Base-by-base conservation (phyloP, 2,113 vertebrate genomes). In the Willisornis vidua region DNA sequence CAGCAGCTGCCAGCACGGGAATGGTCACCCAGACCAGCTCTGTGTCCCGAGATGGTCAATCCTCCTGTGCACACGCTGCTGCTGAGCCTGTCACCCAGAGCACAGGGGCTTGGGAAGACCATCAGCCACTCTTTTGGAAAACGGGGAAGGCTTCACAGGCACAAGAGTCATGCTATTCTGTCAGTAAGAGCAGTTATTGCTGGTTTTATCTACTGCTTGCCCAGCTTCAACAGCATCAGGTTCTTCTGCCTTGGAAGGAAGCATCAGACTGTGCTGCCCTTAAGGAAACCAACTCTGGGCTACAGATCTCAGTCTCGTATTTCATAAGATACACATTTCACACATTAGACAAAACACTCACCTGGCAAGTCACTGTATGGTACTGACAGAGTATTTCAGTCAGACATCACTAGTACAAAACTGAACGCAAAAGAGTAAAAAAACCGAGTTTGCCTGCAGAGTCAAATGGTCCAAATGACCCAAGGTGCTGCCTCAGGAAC, bases 31-130 rank as follows among this genome's bases (percentile, higher is more conserved):
- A 22, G 61, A 45, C 12, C 25, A 33, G 1, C 18, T 58, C 71
- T 12, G 2, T 20, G 9, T 58, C 12, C 55, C 0, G 1, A 43
- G 70, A 0, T 37, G 43, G 85, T 28, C 54, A 22, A 9, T 31
- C 24, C 25, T 13, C 49, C 63, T 13, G 37, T 0, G 1, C 1
- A 4, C 14, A 46, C 3, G 0, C 49, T 25, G 73, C 71, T 45
- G 52, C n/a, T 0, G 3, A 67, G 67, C 70, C 73, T n/a, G 75
- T 15, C 74, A 52, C 49, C 46, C 8, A 2, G 10, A 49, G 55
- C 63, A 18, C 0, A 0, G 12, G 19, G 14, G 46, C 73, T 71
- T 5, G 0, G 26, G 19, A 62, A 49, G 25, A 28, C 51, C 76
- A 46, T 16, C 3, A 6, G 61, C 59, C 52, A 6, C 18, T 35